phyloP scores from a whole-genome alignment of 30 jellyfish, hydroid and myxozoan species.

The Aurelia coerulea region DNA sequence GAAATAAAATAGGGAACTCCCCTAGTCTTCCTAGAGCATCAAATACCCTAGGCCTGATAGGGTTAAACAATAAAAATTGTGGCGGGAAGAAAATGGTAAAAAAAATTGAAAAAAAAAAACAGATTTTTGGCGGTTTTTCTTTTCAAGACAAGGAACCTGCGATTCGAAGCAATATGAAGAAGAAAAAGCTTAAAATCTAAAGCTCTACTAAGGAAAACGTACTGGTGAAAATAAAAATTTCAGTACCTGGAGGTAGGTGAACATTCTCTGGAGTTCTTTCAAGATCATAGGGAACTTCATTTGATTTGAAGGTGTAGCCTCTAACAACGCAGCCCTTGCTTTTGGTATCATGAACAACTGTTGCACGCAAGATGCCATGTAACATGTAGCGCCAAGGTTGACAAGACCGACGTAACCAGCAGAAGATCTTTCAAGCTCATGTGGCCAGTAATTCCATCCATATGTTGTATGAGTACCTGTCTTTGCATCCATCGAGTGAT shows the following conservation, averaged over 20 bases:
- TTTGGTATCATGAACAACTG: conserved; percentile 97
- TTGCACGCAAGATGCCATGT: conserved; percentile 99
- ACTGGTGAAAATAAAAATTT: too few relatives aligned
- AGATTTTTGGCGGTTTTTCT: too few relatives aligned
- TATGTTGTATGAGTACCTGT: conserved; percentile 82
- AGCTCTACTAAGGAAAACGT: too few relatives aligned
- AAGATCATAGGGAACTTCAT: conserved; percentile 79
- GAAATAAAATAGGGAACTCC: too few relatives aligned
- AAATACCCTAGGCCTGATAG: too few relatives aligned
- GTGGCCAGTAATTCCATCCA: conserved; percentile 99
- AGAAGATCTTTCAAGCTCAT: conserved; percentile 95
- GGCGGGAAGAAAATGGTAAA: too few relatives aligned
- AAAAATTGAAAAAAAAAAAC: too few relatives aligned
- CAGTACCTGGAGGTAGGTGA: conserved; percentile 81
- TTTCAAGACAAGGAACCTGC: too few relatives aligned
- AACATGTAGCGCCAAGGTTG: conserved; percentile 98
- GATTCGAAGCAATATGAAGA: too few relatives aligned
- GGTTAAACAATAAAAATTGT: too few relatives aligned
- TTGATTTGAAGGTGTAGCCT: conserved; percentile 52
- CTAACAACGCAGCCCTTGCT: conserved; percentile 82
- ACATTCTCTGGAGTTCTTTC: conserved; percentile 95
- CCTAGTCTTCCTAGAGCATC: too few relatives aligned
- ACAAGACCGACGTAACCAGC: conserved; percentile 98
- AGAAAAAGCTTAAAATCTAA: too few relatives aligned
- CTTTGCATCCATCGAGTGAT: conserved; percentile 75